Conservation (phyloP, 2,113 vertebrate genomes). For the Girardinichthys multiradiatus region DNA sequence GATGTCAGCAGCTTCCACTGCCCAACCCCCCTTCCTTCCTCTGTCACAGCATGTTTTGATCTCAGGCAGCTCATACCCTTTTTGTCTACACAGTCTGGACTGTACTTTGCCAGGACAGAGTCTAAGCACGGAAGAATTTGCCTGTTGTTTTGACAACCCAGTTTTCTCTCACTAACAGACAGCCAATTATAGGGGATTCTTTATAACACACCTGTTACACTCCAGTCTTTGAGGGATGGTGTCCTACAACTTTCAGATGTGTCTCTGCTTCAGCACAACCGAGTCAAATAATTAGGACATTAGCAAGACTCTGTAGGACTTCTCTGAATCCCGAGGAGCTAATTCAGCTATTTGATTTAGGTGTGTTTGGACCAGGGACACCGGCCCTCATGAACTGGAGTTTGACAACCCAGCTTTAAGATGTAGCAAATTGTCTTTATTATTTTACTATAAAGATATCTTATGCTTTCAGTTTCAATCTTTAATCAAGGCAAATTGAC, state of each 20-base stretch:
- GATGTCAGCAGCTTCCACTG: slow-evolving; percentile 37
- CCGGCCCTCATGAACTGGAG: no score
- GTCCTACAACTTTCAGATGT: no score
- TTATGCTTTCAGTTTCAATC: background rate
- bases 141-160: slow-evolving; percentile 28
- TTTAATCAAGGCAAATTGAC: background rate
- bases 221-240: no score
- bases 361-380: no score
- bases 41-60: slow-evolving; percentile 60
- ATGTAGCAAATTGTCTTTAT: background rate
- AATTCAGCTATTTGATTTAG: no score
- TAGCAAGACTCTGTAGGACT: no score
- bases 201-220: background rate
- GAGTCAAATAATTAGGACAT: background rate
- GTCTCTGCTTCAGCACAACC: background rate
- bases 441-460: background rate
- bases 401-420: background rate
- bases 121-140: slow-evolving; percentile 49
- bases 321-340: no score
- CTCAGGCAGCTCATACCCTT: slow-evolving; percentile 62
- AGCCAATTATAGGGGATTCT: background rate
- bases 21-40: slow-evolving; percentile 50
- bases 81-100: slow-evolving; percentile 61
- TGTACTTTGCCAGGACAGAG: slow-evolving; percentile 58
- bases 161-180: background rate